phyloP scores from a whole-genome alignment of 1,140 invertebrate genomes.

The Thaumetopoea pityocampa region DNA sequence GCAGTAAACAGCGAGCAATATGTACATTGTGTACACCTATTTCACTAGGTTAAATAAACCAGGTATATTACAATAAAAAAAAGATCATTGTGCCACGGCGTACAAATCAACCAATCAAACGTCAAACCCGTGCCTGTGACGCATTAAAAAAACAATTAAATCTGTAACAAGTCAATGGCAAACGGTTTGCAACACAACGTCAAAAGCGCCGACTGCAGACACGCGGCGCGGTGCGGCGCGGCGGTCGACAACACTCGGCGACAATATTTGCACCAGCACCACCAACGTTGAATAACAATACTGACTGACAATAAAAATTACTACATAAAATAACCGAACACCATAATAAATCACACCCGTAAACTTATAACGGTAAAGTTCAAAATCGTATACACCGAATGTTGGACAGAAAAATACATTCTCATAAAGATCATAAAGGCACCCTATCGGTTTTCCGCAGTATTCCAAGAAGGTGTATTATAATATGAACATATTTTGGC shows the following conservation, averaged over 20 bases:
- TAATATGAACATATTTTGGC: conserved; percentile 44
- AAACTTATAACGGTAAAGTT: not conserved
- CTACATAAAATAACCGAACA: not conserved
- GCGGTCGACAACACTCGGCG: conserved; percentile 22
- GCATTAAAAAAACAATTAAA: conserved; percentile 16
- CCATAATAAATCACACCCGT: not conserved
- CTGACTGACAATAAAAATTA: conserved; percentile 3
- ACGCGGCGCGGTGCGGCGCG: conserved; percentile 38
- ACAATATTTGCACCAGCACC: conserved; percentile 49
- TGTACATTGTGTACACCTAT: no score
- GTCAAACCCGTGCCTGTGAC: no score
- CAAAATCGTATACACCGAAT: conserved; percentile 10
- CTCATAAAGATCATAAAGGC: conserved; percentile 39
- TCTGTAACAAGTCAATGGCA: conserved; percentile 18
- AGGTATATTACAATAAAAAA: no score
- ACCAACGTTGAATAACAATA: conserved; percentile 40
- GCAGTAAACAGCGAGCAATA: no score
- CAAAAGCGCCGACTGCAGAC: conserved; percentile 27
- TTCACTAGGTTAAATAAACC: no score
- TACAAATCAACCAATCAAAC: no score
- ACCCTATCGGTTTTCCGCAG: conserved; percentile 60
- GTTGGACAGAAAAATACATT: no score
- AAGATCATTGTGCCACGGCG: no score
- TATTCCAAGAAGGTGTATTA: conserved; percentile 51
- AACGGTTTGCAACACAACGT: conserved; percentile 7